Evolutionary conservation across 2,888 invertebrate genomes (phyloP).

Genomic region (Callinectes sapidus): DNA sequence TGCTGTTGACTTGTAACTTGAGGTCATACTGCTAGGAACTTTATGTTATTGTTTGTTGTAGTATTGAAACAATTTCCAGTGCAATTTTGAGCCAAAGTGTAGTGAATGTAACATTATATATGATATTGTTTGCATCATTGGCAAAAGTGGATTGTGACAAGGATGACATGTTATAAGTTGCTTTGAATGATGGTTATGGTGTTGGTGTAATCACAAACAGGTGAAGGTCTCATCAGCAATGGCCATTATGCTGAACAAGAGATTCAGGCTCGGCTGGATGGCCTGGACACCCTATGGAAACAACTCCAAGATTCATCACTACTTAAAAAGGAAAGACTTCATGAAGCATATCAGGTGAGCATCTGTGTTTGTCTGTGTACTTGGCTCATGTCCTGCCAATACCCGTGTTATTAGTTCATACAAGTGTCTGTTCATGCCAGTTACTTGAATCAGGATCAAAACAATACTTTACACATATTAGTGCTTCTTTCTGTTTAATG

Average conservation of each 20-base stretch:
- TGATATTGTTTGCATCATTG: not conserved
- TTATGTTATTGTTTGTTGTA: not conserved
- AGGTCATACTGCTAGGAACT: not conserved
- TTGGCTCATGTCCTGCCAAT: not conserved
- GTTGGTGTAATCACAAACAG: conserved; percentile 62
- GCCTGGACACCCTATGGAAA: conserved; percentile 91
- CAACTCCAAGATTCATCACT: conserved; percentile 88
- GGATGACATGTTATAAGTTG: not conserved
- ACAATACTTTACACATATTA: not conserved
- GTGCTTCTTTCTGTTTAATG: not conserved
- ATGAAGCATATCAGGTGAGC: conserved; percentile 86
- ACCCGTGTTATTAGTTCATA: not conserved
- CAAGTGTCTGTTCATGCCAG: not conserved
- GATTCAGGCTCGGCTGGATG: conserved; percentile 88
- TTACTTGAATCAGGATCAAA: not conserved
- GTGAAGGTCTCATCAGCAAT: conserved; percentile 79
- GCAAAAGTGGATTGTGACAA: not conserved
- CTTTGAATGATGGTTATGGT: not conserved
- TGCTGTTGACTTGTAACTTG: not conserved
- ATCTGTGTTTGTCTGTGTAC: not conserved
- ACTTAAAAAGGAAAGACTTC: conserved; percentile 88
- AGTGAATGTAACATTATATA: not conserved
- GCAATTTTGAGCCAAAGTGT: not conserved
- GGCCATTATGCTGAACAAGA: conserved; percentile 93
- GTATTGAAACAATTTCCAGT: not conserved